Base-by-base conservation (phyloP, 1,140 invertebrate genomes). In the Mercenaria mercenaria region DNA sequence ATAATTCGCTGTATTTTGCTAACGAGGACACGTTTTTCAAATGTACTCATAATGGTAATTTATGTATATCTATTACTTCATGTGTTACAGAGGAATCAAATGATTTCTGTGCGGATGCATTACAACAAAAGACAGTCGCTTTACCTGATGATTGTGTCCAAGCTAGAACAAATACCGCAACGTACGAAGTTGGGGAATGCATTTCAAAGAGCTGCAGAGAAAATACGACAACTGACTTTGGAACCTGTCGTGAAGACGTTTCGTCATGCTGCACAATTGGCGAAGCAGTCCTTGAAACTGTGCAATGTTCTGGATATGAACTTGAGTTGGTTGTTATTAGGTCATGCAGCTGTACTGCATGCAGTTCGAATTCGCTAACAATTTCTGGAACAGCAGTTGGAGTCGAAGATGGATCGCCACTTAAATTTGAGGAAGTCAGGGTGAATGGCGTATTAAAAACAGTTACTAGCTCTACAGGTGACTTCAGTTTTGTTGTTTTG, bases 101-200 rank as follows among this genome's bases (percentile, higher is more conserved):
- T 52, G 41, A 79, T n/a, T 79, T 79, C 43, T 52, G 76, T 52
- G 26, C 47, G 1, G 50, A 79, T 18, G n/a, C 43, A 1, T 26
- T 52, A 3, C 23, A 56, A 32, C 76, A 47, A 29, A 77, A 79
- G 20, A 43, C 26, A n/a, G 11, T 79, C 3, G 43, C 26, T 79
- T 56, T 79, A 20, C 76, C 76, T 13, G 41, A 34, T 26, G 76
- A 52, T 29, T 79, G 76, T 52, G 23, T 79, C 26, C 41, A 79
- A 79, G 1, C 2, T 23, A 41, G 32, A 11, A 72, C 67, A 43
- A 76, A 76, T n/a, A 47, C 72, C 10, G 15, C 76, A 20, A 79
- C 76, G 1, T 79, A 52, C 43, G 41, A 50, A 3, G 76, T 79
- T 10, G 76, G 76, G 13, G 76, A 79, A 56, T 79, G 76, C 43